phyloP scores from a whole-genome alignment of 2,888 invertebrate genomes.

The Chouioia cunea region DNA sequence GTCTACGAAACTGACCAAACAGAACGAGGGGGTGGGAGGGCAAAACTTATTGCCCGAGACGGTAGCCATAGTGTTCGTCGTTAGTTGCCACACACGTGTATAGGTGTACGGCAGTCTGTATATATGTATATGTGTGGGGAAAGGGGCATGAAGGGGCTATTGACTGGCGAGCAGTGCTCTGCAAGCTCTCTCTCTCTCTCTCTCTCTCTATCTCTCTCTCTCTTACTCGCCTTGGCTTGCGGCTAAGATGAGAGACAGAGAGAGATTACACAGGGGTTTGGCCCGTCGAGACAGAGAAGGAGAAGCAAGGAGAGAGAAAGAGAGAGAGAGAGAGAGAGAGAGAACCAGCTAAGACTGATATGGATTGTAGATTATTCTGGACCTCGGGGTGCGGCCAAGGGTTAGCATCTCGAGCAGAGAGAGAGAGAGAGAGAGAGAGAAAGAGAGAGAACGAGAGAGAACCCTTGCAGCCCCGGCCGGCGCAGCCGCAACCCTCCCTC shows the following conservation, averaged over 20 bases:
- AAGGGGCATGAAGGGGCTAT: no score
- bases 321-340: constrained; percentile 43
- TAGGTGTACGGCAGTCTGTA: constrained; percentile 17
- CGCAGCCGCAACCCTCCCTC: not conserved
- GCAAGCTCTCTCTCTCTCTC: no score
- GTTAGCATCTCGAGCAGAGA: constrained; percentile 48
- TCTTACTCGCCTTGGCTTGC: constrained; percentile 62
- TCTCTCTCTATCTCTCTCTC: not conserved
- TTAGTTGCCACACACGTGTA: constrained; percentile 11
- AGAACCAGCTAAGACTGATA: constrained; percentile 67
- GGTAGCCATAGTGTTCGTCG: constrained; percentile 14
- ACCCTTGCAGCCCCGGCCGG: constrained; percentile 37
- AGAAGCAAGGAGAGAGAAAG: constrained; percentile 41
- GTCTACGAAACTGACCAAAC: constrained; percentile 22
- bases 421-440: no score
- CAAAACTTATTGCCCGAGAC: constrained; percentile 40
- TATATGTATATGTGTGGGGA: not conserved
- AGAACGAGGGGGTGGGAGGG: not conserved
- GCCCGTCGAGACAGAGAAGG: constrained; percentile 31
- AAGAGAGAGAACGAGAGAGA: not conserved
- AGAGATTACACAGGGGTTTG: constrained; percentile 48
- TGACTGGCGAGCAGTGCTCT: no score
- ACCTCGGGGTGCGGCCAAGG: constrained; percentile 61
- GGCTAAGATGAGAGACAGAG: constrained; percentile 64
- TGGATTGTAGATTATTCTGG: constrained; percentile 70